A percentile compares a stretch with the other conserved stretches of the same genome.
Evolutionary conservation across 37 sponge, comb jelly and placozoan species (phyloP).

Genomic region (Geodia barretti): DNA sequence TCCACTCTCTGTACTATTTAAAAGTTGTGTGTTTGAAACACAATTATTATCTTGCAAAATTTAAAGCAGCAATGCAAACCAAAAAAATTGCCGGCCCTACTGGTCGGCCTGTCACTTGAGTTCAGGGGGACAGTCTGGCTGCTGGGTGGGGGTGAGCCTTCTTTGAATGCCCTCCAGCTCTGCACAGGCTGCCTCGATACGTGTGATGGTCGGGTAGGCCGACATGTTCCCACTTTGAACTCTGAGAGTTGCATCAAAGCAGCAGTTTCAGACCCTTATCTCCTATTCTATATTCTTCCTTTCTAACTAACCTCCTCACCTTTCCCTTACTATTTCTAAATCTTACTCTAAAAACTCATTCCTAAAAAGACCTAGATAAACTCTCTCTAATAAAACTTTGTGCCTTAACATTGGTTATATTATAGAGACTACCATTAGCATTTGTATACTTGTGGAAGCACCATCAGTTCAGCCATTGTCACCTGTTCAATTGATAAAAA

Average conservation of each 20-base stretch:
- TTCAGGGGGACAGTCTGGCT: constrained; percentile 96
- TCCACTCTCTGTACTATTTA: too few species aligned
- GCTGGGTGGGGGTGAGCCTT: constrained; percentile 66
- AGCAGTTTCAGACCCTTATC: not conserved
- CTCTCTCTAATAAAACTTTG: too few species aligned
- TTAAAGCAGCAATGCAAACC: too few species aligned
- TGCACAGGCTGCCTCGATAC: constrained; percentile 69
- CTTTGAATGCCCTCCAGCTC: constrained; percentile 73
- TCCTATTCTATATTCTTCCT: too few species aligned
- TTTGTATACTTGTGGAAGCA: constrained; percentile 95
- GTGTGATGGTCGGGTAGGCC: constrained; percentile 76
- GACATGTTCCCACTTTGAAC: constrained; percentile 90
- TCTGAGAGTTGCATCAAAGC: too few species aligned
- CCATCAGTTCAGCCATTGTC: constrained; percentile 93
- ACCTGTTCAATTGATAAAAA: constrained; percentile 69
- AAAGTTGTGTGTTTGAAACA: too few species aligned
- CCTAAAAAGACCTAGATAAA: too few species aligned
- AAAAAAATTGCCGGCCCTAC: too few species aligned
- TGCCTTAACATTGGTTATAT: not conserved
- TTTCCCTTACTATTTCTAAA: too few species aligned
- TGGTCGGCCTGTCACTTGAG: constrained; percentile 10
- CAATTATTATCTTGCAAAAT: too few species aligned
- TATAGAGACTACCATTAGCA: constrained; percentile 74
- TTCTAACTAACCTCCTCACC: too few species aligned
- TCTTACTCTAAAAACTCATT: too few species aligned